Conservation (phyloP, 1,140 invertebrate species). For the Philaenus spumarius region DNA sequence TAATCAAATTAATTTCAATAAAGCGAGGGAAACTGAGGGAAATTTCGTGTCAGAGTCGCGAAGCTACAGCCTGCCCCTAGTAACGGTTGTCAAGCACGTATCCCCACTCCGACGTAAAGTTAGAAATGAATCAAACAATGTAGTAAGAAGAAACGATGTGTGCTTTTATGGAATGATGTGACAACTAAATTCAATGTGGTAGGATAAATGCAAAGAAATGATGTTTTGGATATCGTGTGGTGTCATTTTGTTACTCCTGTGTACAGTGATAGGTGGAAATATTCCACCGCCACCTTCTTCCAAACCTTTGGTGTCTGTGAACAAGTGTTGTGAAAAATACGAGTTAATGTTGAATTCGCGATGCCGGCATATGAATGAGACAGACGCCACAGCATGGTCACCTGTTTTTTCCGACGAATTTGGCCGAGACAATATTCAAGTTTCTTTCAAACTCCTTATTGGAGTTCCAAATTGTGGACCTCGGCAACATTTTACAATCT, state of each 20-base stretch:
- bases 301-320: conserved; percentile 38
- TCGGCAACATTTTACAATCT: conserved; percentile 62
- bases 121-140: too few species aligned
- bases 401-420: conserved; percentile 49
- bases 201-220: not conserved
- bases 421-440: conserved; percentile 6
- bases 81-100: too few species aligned
- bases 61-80: too few species aligned
- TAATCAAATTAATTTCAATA: too few species aligned
- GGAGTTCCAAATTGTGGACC: conserved; percentile 63
- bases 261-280: conserved; percentile 5
- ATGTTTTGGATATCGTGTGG: not conserved
- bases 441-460: conserved; percentile 45
- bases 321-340: conserved; percentile 68
- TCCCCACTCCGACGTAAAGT: too few species aligned
- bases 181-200: not conserved
- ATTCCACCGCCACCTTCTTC: conserved; percentile 15
- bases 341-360: conserved; percentile 59
- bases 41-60: too few species aligned
- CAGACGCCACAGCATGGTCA: conserved; percentile 48
- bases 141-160: not conserved
- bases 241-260: conserved; percentile 2
- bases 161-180: not conserved
- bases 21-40: too few species aligned
- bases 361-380: conserved; percentile 52